These are phyloP conservation scores for Tanypteryx hageni DNA, from an alignment of 2,888 invertebrate species.

Conservation along the genomic window DNA sequence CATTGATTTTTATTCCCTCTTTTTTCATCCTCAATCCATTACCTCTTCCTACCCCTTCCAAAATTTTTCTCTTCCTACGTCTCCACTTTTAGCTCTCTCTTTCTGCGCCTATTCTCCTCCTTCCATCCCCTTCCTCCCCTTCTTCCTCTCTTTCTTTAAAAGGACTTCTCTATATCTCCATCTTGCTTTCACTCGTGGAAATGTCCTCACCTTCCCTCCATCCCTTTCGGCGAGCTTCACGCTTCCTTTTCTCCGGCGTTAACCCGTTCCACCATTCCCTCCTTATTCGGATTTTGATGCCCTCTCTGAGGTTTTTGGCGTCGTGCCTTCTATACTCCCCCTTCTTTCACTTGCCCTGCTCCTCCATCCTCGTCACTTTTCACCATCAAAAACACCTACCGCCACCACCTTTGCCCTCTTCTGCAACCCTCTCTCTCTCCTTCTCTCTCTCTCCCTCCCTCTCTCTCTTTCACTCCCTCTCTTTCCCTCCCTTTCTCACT, in stretches of 20 bases:
- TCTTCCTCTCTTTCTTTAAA: constrained; percentile 21
- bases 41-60: neutral
- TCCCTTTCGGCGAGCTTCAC: neutral
- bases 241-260: neutral
- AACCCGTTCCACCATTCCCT: neutral
- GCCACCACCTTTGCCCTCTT: neutral
- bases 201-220: neutral
- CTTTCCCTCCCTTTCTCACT: too few relatives aligned
- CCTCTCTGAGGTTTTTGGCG: constrained; percentile 33
- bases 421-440: neutral
- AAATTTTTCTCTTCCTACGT: neutral
- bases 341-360: neutral
- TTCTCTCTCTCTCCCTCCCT: neutral
- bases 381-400: neutral
- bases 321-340: neutral
- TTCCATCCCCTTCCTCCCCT: neutral
- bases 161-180: neutral
- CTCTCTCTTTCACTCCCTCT: neutral
- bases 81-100: neutral
- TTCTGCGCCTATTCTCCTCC: neutral
- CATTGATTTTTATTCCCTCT: too few relatives aligned
- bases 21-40: neutral
- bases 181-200: neutral
- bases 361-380: neutral
- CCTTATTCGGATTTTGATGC: neutral